Base-by-base conservation (phyloP, 92 coral and sea anemone species). In the Porites divaricata region DNA sequence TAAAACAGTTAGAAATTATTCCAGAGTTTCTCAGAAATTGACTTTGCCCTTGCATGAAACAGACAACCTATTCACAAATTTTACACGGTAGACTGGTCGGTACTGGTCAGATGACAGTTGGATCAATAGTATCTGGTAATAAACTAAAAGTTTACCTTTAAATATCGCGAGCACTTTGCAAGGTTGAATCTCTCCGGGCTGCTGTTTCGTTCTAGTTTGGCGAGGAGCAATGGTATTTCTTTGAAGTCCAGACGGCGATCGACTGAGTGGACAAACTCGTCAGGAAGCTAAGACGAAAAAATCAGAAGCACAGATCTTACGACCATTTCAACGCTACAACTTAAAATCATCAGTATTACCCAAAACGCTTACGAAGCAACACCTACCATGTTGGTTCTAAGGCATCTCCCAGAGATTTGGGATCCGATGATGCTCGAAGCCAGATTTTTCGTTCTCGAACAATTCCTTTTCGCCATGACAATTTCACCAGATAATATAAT, bases 211-310 rank as follows among this genome's bases (percentile, higher is more conserved):
- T 93, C 95, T 4, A 97, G 89, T 45, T 90, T 84, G 50, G 85
- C 77, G 9, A 97, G 87, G n/a, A 93, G 78, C 24, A 67, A 72
- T 24, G 99, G 98, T 50, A 97, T 91, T 62, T 86, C 95, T 74
- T 91, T 89, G 75, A 92, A 84, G 7, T 85, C 89, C 74, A 97
- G 84, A 24, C 98, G 94, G 15, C 89, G 91, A 91, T 97, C 99
- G 22, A 94, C 93, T 6, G 70, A 75, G 79, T 89, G 89, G 28
- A 97, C 80, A 83, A 97, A 97, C 35, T 77, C 91, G 66, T 81
- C 76, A 8, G 98, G 93, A 64, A 95, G 78, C 99, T 97, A 70
- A 15, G 63, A 79, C 16, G 61, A 50, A 68, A 68, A 82, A 76
- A 66, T 56, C 9, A 35, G 26, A 66, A 50, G 66, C 24, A 24